Base-by-base conservation (phyloP, 2,113 vertebrate genomes). In the Xyliphius kryptos region DNA sequence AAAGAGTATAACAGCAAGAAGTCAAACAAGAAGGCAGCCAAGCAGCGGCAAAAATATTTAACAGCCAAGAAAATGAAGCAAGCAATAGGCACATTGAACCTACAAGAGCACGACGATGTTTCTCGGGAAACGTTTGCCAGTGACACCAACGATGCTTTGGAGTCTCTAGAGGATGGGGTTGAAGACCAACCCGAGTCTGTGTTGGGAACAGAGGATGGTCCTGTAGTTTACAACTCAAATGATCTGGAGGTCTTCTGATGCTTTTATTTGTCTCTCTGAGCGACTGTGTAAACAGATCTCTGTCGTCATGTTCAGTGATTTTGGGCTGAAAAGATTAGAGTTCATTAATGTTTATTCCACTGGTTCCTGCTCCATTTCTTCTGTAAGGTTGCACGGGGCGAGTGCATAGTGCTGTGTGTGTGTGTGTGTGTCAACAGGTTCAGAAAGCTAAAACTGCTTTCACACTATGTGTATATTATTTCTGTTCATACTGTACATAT, bases 61-160 rank as follows among this genome's bases (percentile, higher is more conserved):
- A 62, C 97, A 56, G 91, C 91, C 9, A 97, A 93, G 73, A 95
- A 95, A 76, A 96, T 98, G 93, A 98, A 99, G 78, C 89, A 96
- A 76, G 95, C 91, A 59, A 92, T 99, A 65, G 89, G 88, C 81
- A 92, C 90, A 2, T 85, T 98, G 5, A 91, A 95, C 78, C 84
- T 99, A 65, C 91, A 97, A 69, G 93, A 97, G 63, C 90, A 97
- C 0, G 93, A 97, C 13, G 94, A 99, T 19, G 89, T 88, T 6
- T 98, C 96, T 56, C 87, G 91, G 74, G 96, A 99, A 84, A 98
- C 96, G 11, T 97, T 98, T 1, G 94, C 96, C 47, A 96, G 95
- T 3, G 95, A 99, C 64, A 97, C 96, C 1, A 93, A 95, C 1
- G 93, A 97, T 75, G 94, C 94, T 6, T 70, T 98, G 79, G 92